Evolutionary conservation across 2,888 invertebrate species (phyloP).

Genomic region (Chesias legatella): DNA sequence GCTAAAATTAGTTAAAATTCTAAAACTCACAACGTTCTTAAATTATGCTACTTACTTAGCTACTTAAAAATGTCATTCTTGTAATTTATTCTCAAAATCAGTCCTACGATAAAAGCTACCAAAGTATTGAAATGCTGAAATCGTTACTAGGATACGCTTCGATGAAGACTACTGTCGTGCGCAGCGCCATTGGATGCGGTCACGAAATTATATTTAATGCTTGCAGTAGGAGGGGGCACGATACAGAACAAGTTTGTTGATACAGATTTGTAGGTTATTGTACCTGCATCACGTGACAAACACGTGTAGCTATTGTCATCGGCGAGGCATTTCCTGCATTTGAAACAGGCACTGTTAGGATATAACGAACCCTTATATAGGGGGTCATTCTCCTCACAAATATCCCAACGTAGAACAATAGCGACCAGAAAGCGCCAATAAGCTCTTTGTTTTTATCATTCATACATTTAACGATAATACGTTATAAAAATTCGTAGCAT

Average conservation of each 20-base stretch:
- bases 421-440: slow-evolving; percentile 61
- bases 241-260: slow-evolving; percentile 23
- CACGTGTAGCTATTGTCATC: slow-evolving; percentile 44
- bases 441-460: slow-evolving; percentile 66
- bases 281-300: slow-evolving; percentile 40
- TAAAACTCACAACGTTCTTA: no score
- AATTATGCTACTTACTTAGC: no score
- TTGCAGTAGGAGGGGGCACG: slow-evolving; percentile 15
- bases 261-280: slow-evolving; percentile 43
- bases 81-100: no score
- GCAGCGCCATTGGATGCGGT: slow-evolving; percentile 42
- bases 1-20: no score
- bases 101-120: slow-evolving; percentile 2
- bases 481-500: slow-evolving; percentile 71
- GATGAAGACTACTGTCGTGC: slow-evolving; percentile 42
- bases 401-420: slow-evolving; percentile 59
- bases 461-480: slow-evolving; percentile 53
- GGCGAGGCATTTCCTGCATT: slow-evolving; percentile 57
- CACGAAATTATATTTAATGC: slow-evolving; percentile 47
- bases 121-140: slow-evolving; percentile 70
- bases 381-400: slow-evolving; percentile 66
- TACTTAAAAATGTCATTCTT: no score
- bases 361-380: slow-evolving; percentile 55
- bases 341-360: slow-evolving; percentile 59
- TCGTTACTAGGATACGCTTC: slow-evolving; percentile 70